Percentiles rank a stretch among this genome's conserved stretches.
Evolutionary conservation across 2,888 invertebrate species (phyloP).

Genomic region (Disparrhopalites patrizii): DNA sequence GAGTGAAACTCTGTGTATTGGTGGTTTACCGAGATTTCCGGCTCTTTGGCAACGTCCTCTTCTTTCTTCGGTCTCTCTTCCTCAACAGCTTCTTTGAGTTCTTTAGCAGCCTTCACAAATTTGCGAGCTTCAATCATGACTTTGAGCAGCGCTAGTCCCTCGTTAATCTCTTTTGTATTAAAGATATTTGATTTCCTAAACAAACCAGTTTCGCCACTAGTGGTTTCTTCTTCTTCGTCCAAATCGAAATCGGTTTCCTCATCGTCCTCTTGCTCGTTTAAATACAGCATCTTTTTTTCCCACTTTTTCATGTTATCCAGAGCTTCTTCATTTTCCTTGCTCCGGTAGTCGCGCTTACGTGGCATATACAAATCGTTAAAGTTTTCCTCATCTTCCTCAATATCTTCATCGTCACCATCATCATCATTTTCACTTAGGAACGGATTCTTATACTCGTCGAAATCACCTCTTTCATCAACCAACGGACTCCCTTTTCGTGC

Average conservation of each 20-base stretch:
- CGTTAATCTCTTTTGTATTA: background rate
- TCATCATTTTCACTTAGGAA: background rate
- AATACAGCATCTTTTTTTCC: no score
- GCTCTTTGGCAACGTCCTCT: no score
- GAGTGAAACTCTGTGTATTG: no score
- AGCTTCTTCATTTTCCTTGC: background rate
- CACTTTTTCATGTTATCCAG: no score
- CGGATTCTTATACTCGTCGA: no score
- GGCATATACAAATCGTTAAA: no score
- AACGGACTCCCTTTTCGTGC: background rate
- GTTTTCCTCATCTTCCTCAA: background rate
- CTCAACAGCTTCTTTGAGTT: background rate
- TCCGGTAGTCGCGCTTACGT: background rate
- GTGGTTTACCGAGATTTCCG: no score
- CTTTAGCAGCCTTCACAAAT: background rate
- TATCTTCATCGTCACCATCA: background rate
- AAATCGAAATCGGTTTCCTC: background rate
- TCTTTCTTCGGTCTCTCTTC: background rate
- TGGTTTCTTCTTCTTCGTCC: constrained; percentile 5
- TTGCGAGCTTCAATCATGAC: background rate
- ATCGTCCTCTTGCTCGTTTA: background rate
- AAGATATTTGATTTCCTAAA: background rate
- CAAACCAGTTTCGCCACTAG: no score
- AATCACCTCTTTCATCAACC: background rate
- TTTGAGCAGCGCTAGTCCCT: background rate